Evolutionary conservation across 2,888 invertebrate genomes (phyloP).

Genomic region (Aphodius sticticus): DNA sequence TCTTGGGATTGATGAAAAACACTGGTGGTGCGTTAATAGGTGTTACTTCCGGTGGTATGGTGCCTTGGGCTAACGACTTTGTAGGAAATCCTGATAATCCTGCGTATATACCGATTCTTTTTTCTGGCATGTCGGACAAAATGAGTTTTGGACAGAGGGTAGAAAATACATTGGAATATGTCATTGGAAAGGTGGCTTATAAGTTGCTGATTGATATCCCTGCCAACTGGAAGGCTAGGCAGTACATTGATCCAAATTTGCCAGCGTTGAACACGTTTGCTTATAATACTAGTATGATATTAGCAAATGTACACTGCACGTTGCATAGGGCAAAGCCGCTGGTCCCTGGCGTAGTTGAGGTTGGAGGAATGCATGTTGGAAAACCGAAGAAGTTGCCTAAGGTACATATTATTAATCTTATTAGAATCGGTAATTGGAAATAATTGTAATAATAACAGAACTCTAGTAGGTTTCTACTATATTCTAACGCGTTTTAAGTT

Average conservation of each 20-base stretch:
- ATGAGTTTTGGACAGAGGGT: constrained; percentile 45
- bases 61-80: constrained; percentile 60
- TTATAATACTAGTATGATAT: constrained; percentile 60
- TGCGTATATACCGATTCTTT: constrained; percentile 59
- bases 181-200: constrained; percentile 43
- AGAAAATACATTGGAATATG: constrained; percentile 37
- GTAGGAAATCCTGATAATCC: constrained; percentile 62
- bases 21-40: constrained; percentile 65
- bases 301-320: constrained; percentile 62
- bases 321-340: constrained; percentile 60
- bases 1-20: constrained; percentile 70
- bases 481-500: no score
- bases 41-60: constrained; percentile 61
- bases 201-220: constrained; percentile 40
- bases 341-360: constrained; percentile 62
- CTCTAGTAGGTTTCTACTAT: no score
- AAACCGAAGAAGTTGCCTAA: constrained; percentile 45
- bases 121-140: constrained; percentile 49
- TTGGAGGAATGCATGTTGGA: constrained; percentile 64
- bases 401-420: constrained; percentile 24
- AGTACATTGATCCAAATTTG: constrained; percentile 45
- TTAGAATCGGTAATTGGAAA: background rate
- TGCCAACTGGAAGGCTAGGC: constrained; percentile 38
- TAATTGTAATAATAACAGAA: no score
- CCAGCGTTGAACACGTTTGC: constrained; percentile 56